Evolutionary conservation across 2,888 invertebrate genomes (phyloP), one percentile per base, ranked within the genome.

Genomic region (Ophraella communa): DNA sequence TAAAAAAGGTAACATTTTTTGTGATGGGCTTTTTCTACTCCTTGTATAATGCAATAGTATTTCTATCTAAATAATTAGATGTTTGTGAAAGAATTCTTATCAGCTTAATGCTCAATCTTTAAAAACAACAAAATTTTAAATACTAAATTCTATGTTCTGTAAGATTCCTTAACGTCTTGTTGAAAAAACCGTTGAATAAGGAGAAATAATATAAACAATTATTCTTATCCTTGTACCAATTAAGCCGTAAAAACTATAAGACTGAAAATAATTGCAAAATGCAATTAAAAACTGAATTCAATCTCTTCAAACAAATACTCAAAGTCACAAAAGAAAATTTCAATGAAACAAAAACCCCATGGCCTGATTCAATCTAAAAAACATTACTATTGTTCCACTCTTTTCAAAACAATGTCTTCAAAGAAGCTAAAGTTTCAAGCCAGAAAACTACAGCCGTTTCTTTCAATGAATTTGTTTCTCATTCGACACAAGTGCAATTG

Each of bases 401-500:
- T 75, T 76, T 73, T 71, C 74, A 77, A 17, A 79, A 77, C 78
- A 78, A 76, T 77, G 75, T 77, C 73, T 71, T 73, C 73, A 76
- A 77, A 76, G 74, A 71, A 73, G 71, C 75, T 69, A 73, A 74
- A 73, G 71, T 76, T 74, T 74, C 74, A 72, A 71, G 71, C 69
- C 65, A 71, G 73, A 75, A 75, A 77, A 76, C 74, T 76, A 76
- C 76, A 77, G 76, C 75, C 78, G 77, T 77, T 79, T 76, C 74
- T 73, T 78, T 76, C 74, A 76, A 73, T 75, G 76, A 77, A 79
- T 78, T 78, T 79, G 77, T 76, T 76, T 78, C 77, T 77, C 61
- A 77, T 77, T 78, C 74, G 77, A 75, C 75, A 74, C 74, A 72
- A 78, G 79, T 65, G 62, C 78, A 80, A 81, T 80, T 81, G 80